These are phyloP conservation scores for Brachionus calyciflorus DNA, from an alignment of 1,140 invertebrate species.

Conservation along the genomic window DNA sequence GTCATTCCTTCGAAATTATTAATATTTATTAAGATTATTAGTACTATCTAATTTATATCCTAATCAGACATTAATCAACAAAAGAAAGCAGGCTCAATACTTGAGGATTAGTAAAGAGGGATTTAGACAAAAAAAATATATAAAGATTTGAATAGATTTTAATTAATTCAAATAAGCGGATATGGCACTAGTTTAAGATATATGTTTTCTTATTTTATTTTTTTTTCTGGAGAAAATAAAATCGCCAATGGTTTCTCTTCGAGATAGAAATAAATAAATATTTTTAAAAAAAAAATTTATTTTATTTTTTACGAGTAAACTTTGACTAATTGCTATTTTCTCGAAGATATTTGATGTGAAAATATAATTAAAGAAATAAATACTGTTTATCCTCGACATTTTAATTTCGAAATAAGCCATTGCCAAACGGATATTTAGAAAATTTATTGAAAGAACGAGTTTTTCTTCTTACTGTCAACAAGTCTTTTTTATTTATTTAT, in stretches of 20 bases:
- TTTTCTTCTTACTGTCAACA: constrained; percentile 40
- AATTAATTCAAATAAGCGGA: constrained; percentile 28
- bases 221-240: too few relatives aligned
- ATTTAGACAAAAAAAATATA: neutral
- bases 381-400: constrained; percentile 33
- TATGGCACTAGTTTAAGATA: constrained; percentile 18
- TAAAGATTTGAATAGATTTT: constrained; percentile 13
- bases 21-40: constrained; percentile 14
- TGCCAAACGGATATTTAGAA: constrained; percentile 30
- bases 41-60: constrained; percentile 29
- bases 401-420: neutral
- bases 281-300: neutral
- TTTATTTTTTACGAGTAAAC: neutral
- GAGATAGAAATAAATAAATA: neutral
- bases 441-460: neutral
- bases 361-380: constrained; percentile 39
- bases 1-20: neutral
- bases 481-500: constrained; percentile 12
- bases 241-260: constrained; percentile 19
- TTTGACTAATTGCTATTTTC: constrained; percentile 32
- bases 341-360: constrained; percentile 39
- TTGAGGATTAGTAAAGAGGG: neutral
- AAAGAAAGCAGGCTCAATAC: neutral
- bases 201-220: too few relatives aligned
- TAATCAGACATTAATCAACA: constrained; percentile 24